A percentile compares a stretch with the other conserved stretches of the same genome.
Conservation (phyloP, 2,113 vertebrate genomes). For the Rhombomys opimus region DNA sequence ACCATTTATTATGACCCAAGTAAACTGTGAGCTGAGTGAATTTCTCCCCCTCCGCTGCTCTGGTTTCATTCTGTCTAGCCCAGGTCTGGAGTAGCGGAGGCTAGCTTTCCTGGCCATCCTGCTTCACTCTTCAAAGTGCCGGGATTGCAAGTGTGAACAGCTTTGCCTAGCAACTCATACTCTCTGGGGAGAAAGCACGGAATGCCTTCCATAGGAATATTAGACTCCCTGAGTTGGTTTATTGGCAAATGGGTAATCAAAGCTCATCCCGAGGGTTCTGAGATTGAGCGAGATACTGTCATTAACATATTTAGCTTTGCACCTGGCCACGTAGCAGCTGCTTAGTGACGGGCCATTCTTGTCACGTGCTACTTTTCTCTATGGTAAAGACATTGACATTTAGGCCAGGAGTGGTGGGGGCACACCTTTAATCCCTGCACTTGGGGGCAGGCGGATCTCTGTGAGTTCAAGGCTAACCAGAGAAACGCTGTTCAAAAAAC, state of each 20-base stretch:
- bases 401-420: background rate
- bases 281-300: background rate
- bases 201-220: background rate
- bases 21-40: background rate
- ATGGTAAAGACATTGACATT: background rate
- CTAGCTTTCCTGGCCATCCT: background rate
- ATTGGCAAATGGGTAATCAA: conserved; percentile 27
- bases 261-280: conserved; percentile 23
- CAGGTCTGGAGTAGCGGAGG: background rate
- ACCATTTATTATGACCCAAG: conserved; percentile 6
- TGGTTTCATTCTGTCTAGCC: background rate
- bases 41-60: background rate
- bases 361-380: background rate
- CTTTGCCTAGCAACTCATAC: background rate
- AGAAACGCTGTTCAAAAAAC: too few relatives aligned
- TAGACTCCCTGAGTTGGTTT: background rate
- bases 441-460: too few relatives aligned
- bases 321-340: background rate
- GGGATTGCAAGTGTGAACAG: background rate
- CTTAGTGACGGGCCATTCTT: background rate
- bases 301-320: background rate
- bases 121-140: background rate
- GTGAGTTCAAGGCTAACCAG: too few relatives aligned
- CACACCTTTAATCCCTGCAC: too few relatives aligned
- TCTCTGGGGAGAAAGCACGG: background rate